Conservation (phyloP, 2,113 vertebrate species). For the Ceyx melanurus region DNA sequence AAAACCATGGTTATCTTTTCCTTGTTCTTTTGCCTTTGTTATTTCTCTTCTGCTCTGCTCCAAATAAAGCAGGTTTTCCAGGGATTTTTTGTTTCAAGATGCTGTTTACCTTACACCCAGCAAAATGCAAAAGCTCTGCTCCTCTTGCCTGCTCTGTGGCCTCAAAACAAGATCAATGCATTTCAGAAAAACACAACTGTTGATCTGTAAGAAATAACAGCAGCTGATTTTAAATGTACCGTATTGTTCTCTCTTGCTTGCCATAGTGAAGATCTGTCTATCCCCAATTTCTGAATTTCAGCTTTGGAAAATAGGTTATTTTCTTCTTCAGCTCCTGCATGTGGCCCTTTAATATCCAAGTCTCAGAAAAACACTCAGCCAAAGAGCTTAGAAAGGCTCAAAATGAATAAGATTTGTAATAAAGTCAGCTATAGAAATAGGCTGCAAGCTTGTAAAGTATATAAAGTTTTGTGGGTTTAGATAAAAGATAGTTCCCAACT, state of each 20-base stretch:
- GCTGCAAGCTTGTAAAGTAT: not conserved
- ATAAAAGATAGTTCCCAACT: not conserved
- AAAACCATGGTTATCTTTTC: not conserved
- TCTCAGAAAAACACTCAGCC: not conserved
- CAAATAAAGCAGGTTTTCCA: not conserved
- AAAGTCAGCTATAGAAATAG: not conserved
- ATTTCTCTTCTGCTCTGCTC: not conserved
- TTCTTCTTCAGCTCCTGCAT: not conserved
- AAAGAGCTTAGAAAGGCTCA: not conserved
- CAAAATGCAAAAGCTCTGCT: not conserved
- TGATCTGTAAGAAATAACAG: not conserved
- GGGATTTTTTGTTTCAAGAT: not conserved
- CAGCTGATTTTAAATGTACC: not conserved
- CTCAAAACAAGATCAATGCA: not conserved
- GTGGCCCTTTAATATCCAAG: not conserved
- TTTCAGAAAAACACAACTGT: not conserved
- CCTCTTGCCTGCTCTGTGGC: not conserved
- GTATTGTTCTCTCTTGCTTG: not conserved
- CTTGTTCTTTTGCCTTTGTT: not conserved
- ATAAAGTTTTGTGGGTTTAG: not conserved
- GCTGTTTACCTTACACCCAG: not conserved
- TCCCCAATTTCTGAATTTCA: not conserved
- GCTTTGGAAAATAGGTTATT: not conserved
- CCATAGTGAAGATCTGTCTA: not conserved
- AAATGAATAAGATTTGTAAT: not conserved